Conservation (phyloP, 2,888 invertebrate species). For the Enchytraeus crypticus region DNA sequence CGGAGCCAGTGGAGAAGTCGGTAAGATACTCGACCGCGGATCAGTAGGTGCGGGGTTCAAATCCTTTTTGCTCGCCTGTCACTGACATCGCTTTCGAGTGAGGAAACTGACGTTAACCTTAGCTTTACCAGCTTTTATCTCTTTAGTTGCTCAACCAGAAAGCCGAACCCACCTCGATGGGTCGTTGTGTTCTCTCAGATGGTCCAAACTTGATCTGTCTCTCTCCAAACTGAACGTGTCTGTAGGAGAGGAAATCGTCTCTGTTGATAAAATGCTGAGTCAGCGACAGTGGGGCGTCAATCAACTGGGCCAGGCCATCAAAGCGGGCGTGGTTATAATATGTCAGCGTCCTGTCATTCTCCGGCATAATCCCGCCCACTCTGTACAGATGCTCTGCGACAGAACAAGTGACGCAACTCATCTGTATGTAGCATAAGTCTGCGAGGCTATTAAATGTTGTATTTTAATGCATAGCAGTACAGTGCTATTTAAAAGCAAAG, state of each 20-base stretch:
- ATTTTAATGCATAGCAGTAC: not conserved
- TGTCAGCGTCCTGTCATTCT: constrained; percentile 54
- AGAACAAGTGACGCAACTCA: not conserved
- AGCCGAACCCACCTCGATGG: constrained; percentile 33
- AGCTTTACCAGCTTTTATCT: too few species aligned
- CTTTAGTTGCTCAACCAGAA: too few species aligned
- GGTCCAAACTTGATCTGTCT: constrained; percentile 47
- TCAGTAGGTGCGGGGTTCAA: too few species aligned
- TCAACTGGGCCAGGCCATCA: constrained; percentile 58
- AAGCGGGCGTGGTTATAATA: constrained; percentile 58
- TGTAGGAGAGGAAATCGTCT: constrained; percentile 45
- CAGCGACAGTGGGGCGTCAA: constrained; percentile 37
- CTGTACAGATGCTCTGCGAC: constrained; percentile 44
- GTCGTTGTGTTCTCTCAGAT: constrained; percentile 33
- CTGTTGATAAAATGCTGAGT: constrained; percentile 37
- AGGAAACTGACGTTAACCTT: too few species aligned
- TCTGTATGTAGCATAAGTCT: not conserved
- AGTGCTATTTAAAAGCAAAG: not conserved
- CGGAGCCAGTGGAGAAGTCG: too few species aligned
- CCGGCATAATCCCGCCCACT: constrained; percentile 38
- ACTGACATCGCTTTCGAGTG: too few species aligned
- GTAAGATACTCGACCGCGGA: too few species aligned
- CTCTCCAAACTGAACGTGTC: constrained; percentile 43
- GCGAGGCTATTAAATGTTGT: not conserved
- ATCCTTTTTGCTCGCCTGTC: too few species aligned